phyloP scores from a whole-genome alignment of 2,797 vertebrate genomes.

The Sphenodon punctatus region DNA sequence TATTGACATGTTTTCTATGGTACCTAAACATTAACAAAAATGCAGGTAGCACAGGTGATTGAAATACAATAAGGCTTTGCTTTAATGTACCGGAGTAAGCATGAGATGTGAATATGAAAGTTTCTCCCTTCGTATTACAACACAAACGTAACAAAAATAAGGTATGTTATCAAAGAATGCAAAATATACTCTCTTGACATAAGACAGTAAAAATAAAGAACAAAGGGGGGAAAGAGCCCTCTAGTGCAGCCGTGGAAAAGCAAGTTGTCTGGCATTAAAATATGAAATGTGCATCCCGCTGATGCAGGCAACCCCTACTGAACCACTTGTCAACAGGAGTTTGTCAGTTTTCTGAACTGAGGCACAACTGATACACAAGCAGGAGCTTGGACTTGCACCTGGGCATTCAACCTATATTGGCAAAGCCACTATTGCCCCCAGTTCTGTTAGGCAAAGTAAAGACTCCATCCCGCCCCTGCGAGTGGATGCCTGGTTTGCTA shows the following conservation, averaged over 20 bases:
- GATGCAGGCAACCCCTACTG: not conserved
- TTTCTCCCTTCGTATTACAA: too few relatives aligned
- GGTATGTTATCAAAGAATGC: not conserved
- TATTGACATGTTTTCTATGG: too few relatives aligned
- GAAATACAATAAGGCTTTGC: not conserved
- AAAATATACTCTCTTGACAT: not conserved
- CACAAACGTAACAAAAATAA: not conserved
- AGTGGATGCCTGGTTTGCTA: not conserved
- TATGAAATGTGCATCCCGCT: not conserved
- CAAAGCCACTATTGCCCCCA: not conserved
- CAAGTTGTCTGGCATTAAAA: not conserved
- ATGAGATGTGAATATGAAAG: too few relatives aligned
- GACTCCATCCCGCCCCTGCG: not conserved
- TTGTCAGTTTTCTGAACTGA: not conserved
- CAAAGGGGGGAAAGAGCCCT: too few relatives aligned
- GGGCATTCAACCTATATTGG: not conserved
- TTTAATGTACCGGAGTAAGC: too few relatives aligned
- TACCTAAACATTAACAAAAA: too few relatives aligned
- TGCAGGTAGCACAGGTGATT: not conserved
- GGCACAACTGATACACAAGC: not conserved
- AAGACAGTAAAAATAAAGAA: too few relatives aligned
- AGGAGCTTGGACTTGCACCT: not conserved
- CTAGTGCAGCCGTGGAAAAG: not conserved
- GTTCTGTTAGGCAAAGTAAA: not conserved
- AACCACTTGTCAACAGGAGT: not conserved